These are phyloP conservation scores for Dicrurus megarhynchus DNA, from an alignment of 2,113 vertebrate genomes.

Conservation along the genomic window DNA sequence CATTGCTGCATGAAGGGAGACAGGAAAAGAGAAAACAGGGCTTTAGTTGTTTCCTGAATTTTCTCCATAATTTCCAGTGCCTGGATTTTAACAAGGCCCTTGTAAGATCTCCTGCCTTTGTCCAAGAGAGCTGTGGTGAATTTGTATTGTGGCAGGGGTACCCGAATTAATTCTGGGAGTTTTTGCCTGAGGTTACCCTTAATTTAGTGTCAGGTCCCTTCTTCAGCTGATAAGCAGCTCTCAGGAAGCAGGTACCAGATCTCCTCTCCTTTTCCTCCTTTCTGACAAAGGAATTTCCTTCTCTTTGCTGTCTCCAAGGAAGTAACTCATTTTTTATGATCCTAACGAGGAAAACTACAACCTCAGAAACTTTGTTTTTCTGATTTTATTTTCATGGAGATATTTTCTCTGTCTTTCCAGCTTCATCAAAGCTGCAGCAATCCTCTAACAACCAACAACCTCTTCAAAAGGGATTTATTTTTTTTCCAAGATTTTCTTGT, in stretches of 20 bases:
- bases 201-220: background rate
- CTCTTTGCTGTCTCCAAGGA: background rate
- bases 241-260: background rate
- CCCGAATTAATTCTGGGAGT: rapidly evolving
- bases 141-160: background rate
- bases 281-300: background rate
- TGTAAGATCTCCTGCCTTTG: background rate
- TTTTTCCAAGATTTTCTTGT: background rate
- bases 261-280: background rate
- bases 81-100: background rate
- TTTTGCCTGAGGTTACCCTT: background rate
- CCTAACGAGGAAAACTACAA: background rate
- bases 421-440: background rate
- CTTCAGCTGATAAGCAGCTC: background rate
- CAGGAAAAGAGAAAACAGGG: background rate
- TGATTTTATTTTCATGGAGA: background rate
- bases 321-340: background rate
- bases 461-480: background rate
- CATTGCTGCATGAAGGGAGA: background rate
- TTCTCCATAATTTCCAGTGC: background rate
- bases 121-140: background rate
- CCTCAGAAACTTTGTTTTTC: background rate
- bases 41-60: background rate
- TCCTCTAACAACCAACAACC: background rate
- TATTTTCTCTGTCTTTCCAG: background rate